These are phyloP conservation scores for Clanis bilineata DNA, from an alignment of 2,888 invertebrate genomes.

Conservation along the genomic window DNA sequence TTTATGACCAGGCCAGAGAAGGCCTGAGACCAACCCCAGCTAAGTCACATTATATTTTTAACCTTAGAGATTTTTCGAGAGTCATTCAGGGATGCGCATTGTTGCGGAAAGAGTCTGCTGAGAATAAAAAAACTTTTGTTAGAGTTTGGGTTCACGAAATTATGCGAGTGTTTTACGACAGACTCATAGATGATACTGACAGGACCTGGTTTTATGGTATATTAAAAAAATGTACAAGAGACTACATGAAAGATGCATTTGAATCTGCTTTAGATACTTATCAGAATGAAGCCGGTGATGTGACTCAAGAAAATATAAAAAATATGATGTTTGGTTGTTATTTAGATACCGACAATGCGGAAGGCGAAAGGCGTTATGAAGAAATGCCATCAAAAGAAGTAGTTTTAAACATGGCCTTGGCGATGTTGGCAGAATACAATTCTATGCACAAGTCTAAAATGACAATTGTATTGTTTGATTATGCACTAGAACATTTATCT, in stretches of 20 bases:
- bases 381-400: conserved; percentile 88
- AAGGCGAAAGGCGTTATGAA: conserved; percentile 92
- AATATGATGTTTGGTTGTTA: conserved; percentile 94
- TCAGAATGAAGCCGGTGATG: conserved; percentile 73
- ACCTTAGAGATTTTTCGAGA: conserved; percentile 90
- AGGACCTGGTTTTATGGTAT: conserved; percentile 88
- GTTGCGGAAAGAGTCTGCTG: conserved; percentile 90
- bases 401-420: conserved; percentile 84
- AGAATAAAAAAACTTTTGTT: conserved; percentile 86
- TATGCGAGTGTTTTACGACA: conserved; percentile 92
- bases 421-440: conserved; percentile 90
- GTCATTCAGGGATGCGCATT: conserved; percentile 94
- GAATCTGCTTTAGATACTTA: conserved; percentile 89
- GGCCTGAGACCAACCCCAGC: conserved; percentile 90
- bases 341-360: conserved; percentile 89
- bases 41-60: conserved; percentile 93
- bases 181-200: conserved; percentile 87
- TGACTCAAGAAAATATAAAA: conserved; percentile 84
- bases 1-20: conserved; percentile 87
- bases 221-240: conserved; percentile 84
- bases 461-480: conserved; percentile 92
- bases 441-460: conserved; percentile 89
- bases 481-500: conserved; percentile 92
- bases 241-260: conserved; percentile 90
- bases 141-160: conserved; percentile 93